Evolutionary conservation across 1,140 invertebrate species (phyloP), one percentile per base, ranked within the genome.

Genomic region (Philaenus spumarius): DNA sequence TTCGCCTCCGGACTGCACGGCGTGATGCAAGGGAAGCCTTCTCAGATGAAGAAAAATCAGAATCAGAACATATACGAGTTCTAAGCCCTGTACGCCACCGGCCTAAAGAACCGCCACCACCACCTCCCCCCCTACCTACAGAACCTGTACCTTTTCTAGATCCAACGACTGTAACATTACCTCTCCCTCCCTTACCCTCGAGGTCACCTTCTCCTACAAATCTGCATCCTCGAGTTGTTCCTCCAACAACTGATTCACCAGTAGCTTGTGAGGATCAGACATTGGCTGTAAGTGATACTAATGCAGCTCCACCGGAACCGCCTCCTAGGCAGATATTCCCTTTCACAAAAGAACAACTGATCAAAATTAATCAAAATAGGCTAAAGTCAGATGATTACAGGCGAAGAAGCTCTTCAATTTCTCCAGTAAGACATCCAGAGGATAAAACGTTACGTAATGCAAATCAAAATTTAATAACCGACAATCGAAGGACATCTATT

Each of bases 1-100:
- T 90, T 59, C 79, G 85, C 63, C 75, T 82, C n/a, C 80, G 79
- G 66, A 75, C 75, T 61, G 80, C 76, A 65, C 71, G 79, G 37
- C 30, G 40, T 30, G 55, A 64, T 48, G 24, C 51, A 15, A 37
- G 52, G n/a, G 51, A 55, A 17, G 17, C 55, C 11, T 51, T 61
- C 45, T 17, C 50, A 19, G 50, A 53, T 7, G 42, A 34, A n/a
- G 7, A 24, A 1, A 55, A 26, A 24, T 12, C 15, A 11, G 19
- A 47, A 1, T 30, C 48, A 26, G 30, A 45, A 17, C 43, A 45
- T 23, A 43, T 35, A 26, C 45, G 67, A 20, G 53, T 42, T 40
- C 66, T 50, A 30, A 71, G 54, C 68, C 71, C 40, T 57, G 62
- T 59, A 4, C 23, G 69, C 14, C 62, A 67, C 6, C 50, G 72